A percentile compares a stretch with the other conserved stretches of the same genome.
These are phyloP conservation scores for Mamestra brassicae DNA, from an alignment of 2,888 invertebrate species.

Conservation along the genomic window DNA sequence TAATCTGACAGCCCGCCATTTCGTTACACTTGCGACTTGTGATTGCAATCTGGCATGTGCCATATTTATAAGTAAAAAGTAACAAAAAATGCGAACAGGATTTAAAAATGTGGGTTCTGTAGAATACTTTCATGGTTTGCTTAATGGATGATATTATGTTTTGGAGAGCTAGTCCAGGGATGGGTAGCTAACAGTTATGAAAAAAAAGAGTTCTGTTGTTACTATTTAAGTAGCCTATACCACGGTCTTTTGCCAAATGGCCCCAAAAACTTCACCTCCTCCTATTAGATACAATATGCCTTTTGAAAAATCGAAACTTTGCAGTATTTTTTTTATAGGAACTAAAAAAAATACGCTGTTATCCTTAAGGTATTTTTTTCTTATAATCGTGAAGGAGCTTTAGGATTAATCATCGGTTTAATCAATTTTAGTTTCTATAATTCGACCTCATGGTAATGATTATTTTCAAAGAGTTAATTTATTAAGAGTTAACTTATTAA, in stretches of 20 bases:
- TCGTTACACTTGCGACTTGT: conserved; percentile 46
- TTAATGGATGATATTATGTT: neutral
- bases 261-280: too few species aligned
- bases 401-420: too few species aligned
- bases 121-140: neutral
- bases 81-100: conserved; percentile 18
- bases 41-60: conserved; percentile 60
- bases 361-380: too few species aligned
- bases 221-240: neutral
- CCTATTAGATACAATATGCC: too few species aligned
- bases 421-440: too few species aligned
- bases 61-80: conserved; percentile 29
- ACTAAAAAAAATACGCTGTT: too few species aligned
- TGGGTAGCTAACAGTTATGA: neutral
- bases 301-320: too few species aligned
- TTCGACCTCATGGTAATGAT: too few species aligned
- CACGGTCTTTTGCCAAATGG: neutral
- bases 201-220: neutral
- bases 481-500: too few species aligned
- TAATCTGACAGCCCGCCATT: conserved; percentile 64
- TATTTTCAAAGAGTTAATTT: too few species aligned
- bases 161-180: neutral
- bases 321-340: too few species aligned
- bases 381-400: too few species aligned
- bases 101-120: conserved; percentile 38